Conservation (phyloP, 2,113 vertebrate genomes). For the Alligator sinensis region DNA sequence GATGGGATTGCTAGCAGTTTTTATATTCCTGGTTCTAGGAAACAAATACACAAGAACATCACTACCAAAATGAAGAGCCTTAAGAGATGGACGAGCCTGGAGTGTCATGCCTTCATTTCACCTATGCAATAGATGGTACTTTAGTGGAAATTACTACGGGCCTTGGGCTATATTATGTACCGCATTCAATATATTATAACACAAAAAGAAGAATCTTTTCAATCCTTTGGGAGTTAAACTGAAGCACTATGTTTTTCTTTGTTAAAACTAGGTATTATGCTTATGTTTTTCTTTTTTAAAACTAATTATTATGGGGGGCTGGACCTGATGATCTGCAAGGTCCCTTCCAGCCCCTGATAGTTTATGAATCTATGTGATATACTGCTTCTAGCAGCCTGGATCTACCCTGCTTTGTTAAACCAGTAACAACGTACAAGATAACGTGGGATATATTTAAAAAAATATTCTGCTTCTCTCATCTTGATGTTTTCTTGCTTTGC, state of each 20-base stretch:
- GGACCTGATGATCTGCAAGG: too few relatives aligned
- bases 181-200: too few relatives aligned
- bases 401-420: conserved; percentile 20
- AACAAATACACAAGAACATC: neutral
- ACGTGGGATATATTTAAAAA: neutral
- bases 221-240: conserved; percentile 6
- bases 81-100: conserved; percentile 1
- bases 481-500: conserved; percentile 54
- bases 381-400: neutral
- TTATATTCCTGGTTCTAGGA: neutral
- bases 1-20: conserved; percentile 11
- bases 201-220: neutral
- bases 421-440: neutral
- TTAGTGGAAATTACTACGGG: conserved; percentile 30
- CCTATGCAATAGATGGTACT: conserved; percentile 37
- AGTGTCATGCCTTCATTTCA: conserved; percentile 24
- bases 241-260: neutral
- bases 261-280: too few relatives aligned
- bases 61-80: neutral
- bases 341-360: too few relatives aligned
- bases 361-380: neutral
- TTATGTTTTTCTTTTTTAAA: too few relatives aligned
- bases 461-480: conserved; percentile 8
- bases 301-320: too few relatives aligned
- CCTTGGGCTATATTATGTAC: neutral